These are phyloP conservation scores for Nomada fabriciana DNA, from an alignment of 2,888 invertebrate species.

Conservation along the genomic window DNA sequence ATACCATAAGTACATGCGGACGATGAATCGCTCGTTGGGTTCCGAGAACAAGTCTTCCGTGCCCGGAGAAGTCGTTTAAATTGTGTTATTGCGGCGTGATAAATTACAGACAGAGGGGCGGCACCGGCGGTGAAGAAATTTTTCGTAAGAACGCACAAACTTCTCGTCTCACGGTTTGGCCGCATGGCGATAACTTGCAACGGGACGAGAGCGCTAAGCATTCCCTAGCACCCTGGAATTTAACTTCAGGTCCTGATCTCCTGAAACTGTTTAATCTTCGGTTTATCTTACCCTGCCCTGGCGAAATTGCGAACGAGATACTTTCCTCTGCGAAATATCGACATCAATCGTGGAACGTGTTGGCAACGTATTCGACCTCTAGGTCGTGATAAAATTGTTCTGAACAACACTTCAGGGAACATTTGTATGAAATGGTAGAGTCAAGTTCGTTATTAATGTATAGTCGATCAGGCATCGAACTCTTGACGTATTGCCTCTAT, in stretches of 20 bases:
- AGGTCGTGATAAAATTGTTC: not conserved
- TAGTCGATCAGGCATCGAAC: not conserved
- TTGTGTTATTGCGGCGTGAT: slow-evolving; percentile 60
- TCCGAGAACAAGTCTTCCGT: slow-evolving; percentile 59
- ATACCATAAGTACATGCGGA: slow-evolving; percentile 57
- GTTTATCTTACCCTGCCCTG: slow-evolving; percentile 9
- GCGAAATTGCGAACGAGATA: not conserved
- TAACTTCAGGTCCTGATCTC: slow-evolving; percentile 44
- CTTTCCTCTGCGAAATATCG: slow-evolving; percentile 9
- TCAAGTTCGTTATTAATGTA: not conserved
- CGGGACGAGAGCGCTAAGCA: slow-evolving; percentile 15
- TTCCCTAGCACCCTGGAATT: slow-evolving; percentile 27
- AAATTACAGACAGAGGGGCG: slow-evolving; percentile 34
- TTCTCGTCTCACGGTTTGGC: slow-evolving; percentile 5
- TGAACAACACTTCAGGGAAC: not conserved
- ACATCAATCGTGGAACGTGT: slow-evolving; percentile 7
- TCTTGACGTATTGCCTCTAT: not conserved
- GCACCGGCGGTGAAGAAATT: slow-evolving; percentile 27
- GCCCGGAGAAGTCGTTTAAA: slow-evolving; percentile 49
- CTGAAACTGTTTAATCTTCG: slow-evolving; percentile 51
- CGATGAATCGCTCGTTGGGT: slow-evolving; percentile 57
- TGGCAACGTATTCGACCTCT: not conserved
- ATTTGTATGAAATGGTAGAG: not conserved
- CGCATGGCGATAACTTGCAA: slow-evolving; percentile 37
- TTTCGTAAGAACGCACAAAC: slow-evolving; percentile 36